Evolutionary conservation across 2,113 vertebrate genomes (phyloP).

Genomic region (Gavia stellata): DNA sequence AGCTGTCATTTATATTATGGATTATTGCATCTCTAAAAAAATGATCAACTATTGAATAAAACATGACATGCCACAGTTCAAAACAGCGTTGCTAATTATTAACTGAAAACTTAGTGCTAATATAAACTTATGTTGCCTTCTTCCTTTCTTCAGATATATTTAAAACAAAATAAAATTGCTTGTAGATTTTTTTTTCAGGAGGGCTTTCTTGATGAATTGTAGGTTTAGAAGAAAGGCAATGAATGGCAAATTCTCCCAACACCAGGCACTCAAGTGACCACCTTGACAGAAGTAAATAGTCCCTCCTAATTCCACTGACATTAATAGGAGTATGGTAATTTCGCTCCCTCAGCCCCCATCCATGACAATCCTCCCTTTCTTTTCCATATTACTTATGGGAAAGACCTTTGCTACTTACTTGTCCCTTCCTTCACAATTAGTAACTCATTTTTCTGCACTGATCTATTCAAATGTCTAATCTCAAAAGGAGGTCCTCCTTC

Average conservation of each 20-base stretch:
- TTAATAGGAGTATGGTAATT: neutral
- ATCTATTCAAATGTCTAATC: neutral
- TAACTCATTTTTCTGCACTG: neutral
- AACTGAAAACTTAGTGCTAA: neutral
- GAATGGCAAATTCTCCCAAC: neutral
- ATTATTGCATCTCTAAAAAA: neutral
- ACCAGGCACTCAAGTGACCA: neutral
- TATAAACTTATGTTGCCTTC: neutral
- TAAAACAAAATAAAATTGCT: neutral
- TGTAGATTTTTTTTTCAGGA: neutral
- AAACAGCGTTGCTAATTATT: neutral
- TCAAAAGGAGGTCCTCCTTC: neutral
- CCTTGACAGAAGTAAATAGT: neutral
- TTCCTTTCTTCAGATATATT: neutral
- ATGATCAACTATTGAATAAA: neutral
- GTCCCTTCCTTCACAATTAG: neutral
- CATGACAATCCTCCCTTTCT: neutral
- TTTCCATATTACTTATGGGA: neutral
- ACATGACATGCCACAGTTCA: neutral
- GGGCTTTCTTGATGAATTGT: neutral
- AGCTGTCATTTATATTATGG: neutral
- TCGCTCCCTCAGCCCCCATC: rapidly evolving
- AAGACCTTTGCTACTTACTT: neutral
- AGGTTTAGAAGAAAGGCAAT: neutral
- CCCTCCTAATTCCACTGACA: neutral